Evolutionary conservation across 2,888 invertebrate genomes (phyloP), one percentile per base, ranked within the genome.

Genomic region (Amphimallon solstitiale): DNA sequence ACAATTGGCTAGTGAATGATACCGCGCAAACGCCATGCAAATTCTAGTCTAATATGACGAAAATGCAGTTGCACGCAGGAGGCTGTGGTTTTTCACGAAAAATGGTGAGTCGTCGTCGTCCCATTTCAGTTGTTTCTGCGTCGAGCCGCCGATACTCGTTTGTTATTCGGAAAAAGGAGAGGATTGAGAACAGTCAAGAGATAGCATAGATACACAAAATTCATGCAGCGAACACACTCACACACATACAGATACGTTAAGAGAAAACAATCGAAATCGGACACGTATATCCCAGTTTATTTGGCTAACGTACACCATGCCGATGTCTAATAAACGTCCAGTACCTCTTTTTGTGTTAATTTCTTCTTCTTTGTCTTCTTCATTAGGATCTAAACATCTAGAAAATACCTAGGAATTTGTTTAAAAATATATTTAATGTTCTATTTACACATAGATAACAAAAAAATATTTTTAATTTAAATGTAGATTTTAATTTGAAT

Each of bases 401-500:
- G 7, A 29, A 29, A 7, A 43, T 43, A 43, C 14, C 40, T 14
- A 1, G 38, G 40, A 40, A 23, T 21, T 40, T 1, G 6, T 29
- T 29, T 29, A 29, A 29, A 5, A 29, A 12, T 17, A 23, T 21
- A 21, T 21, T 10, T 15, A 52, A 23, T 56, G 23, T 56, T 56
- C n/a, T 56, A 40, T 40, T 14, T 43, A 40, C 23, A 43, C 29
- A 29, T 29, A 9, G 7, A 43, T 38, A 17, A 10, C 37, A n/a
- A 10, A 56, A 56, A 56, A 40, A 56, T 56, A 43, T 56, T 56
- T 56, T 51, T 51, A 63, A 63, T 63, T 63, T 63, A 63, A 63
- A 63, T 51, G 63, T 63, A 63, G 51, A 51, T 63, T 51, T 63
- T 63, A 63, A 63, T 63, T 63, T 63, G 63, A 49, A 51, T 40